Evolutionary conservation across 2,888 invertebrate species (phyloP), one percentile per base, ranked within the genome.

Genomic region (Acanthoscelides obtectus): DNA sequence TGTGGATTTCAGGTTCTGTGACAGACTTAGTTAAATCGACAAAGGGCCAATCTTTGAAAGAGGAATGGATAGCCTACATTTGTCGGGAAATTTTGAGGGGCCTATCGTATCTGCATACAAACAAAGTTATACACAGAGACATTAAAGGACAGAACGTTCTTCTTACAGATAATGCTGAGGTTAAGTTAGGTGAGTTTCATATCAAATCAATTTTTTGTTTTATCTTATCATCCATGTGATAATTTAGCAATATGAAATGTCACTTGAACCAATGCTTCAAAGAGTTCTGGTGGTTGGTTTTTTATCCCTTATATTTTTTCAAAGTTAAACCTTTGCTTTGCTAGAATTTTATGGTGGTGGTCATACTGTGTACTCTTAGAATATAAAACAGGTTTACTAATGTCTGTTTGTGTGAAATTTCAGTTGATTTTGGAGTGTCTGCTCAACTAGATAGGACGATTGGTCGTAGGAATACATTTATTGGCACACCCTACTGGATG

Each of bases 51-150:
- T 95, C 95, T 77, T 89, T 99, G 80, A 99, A 98, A 87, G 99
- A 99, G 87, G 99, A 99, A 88, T 99, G 99, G 99, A 99, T 99
- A 85, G 98, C 99, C 72, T 99, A 99, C 86, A 97, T 99, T 80
- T 98, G 98, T 85, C 90, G 99, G 85, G 95, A 99, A 91, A 95
- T 96, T 79, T 88, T 97, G 76, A 90, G 98, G 84, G 99, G 99
- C 79, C 91, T 99, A 75, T 95, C 96, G 84, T 99, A 99, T 89
- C 91, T 99, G 84, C 99, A 99, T 88, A 93, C 95, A 83, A 98
- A 98, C 87, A 98, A 99, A 90, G 98, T 99, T 78, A 99, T 99
- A 84, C 99, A 99, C 88, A 91, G 99, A 85, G 99, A 99, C 87
- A 99, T 99, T 85, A 99, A 99, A 87, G 97, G 97, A 76, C 99